Conservation (phyloP, 2,888 invertebrate species). For the Cistogaster globosa region DNA sequence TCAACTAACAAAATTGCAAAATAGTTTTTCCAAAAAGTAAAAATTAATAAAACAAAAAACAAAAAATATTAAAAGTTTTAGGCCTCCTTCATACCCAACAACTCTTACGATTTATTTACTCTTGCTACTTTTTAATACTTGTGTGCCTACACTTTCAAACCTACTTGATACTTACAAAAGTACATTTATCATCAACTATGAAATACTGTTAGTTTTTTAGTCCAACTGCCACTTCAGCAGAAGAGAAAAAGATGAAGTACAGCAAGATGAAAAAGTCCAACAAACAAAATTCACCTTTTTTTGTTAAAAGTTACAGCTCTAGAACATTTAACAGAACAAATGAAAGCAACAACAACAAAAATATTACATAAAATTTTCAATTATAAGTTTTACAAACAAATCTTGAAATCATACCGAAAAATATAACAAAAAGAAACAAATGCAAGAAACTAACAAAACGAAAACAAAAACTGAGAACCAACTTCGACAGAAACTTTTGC, state of each 20-base stretch:
- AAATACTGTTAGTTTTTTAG: conserved; percentile 5
- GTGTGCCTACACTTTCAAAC: not conserved
- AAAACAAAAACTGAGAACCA: conserved; percentile 13
- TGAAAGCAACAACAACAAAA: conserved; percentile 38
- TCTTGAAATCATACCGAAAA: conserved; percentile 67
- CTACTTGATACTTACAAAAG: conserved; percentile 20
- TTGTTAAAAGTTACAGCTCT: conserved; percentile 21
- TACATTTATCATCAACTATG: conserved; percentile 51
- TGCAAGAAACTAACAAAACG: not conserved
- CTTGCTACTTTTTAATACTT: not conserved
- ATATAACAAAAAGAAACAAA: conserved; percentile 34
- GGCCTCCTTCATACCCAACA: conserved; percentile 36
- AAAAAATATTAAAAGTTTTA: conserved; percentile 43
- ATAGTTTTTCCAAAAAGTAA: conserved; percentile 19
- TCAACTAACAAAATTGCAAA: conserved; percentile 49
- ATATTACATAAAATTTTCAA: conserved; percentile 70
- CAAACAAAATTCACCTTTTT: conserved; percentile 63
- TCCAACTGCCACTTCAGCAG: conserved; percentile 35
- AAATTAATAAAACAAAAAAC: not conserved
- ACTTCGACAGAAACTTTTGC: conserved; percentile 66
- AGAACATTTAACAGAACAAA: conserved; percentile 33
- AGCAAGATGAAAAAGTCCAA: conserved; percentile 35
- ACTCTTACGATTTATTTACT: not conserved
- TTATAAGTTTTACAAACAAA: conserved; percentile 71
- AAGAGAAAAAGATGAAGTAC: conserved; percentile 37